phyloP scores from a whole-genome alignment of 2,888 invertebrate species.

The Allacma fusca region DNA sequence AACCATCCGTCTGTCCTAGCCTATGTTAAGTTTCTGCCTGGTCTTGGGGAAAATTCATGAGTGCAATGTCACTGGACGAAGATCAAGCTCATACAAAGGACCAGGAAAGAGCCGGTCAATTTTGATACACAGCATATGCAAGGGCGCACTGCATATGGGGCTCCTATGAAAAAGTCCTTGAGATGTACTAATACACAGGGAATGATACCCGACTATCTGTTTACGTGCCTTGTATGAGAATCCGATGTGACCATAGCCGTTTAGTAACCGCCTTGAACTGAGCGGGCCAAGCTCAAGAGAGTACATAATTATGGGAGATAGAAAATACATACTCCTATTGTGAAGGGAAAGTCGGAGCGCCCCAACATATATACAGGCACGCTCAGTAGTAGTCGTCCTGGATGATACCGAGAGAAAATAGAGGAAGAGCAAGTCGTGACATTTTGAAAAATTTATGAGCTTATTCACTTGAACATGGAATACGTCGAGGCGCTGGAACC shows the following conservation, averaged over 20 bases:
- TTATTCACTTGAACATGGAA: slow-evolving; percentile 18
- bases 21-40: not conserved
- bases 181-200: not conserved
- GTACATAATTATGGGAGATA: not conserved
- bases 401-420: not conserved
- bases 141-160: no score
- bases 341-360: not conserved
- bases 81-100: not conserved
- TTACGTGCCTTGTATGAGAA: slow-evolving; percentile 4
- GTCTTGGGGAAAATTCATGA: not conserved
- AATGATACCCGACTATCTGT: not conserved
- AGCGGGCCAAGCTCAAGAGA: not conserved
- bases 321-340: not conserved
- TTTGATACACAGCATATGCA: no score
- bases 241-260: slow-evolving; percentile 3
- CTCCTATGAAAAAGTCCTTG: no score
- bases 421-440: slow-evolving; percentile 22
- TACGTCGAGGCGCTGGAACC: slow-evolving; percentile 6
- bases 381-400: no score
- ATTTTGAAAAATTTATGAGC: slow-evolving; percentile 32
- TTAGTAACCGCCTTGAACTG: not conserved
- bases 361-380: not conserved
- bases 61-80: not conserved
- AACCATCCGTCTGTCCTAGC: not conserved
- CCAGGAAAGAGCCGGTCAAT: no score